Base-by-base conservation (phyloP, 2,113 vertebrate species). In the Pleuronectes platessa region DNA sequence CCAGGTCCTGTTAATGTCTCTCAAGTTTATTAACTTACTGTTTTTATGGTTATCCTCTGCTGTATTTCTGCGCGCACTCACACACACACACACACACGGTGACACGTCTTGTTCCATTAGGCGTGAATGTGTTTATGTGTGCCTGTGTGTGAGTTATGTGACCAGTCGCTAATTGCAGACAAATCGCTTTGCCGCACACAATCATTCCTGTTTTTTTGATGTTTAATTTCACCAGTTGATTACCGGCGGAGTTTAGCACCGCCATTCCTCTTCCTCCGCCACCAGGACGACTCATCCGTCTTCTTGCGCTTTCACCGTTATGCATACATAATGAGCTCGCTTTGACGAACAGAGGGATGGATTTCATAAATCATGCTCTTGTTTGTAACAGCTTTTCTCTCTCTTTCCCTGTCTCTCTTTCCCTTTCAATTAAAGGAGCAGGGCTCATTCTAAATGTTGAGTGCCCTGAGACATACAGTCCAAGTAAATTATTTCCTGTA, bases 291-390 rank as follows among this genome's bases (percentile, higher is more conserved):
- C 89, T 93, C 91, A 92, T 95, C 88, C 82, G 90, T 94, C 92
- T 94, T 92, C 83, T 72, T 68, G 69, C 63, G 47, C 76, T 65
- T 83, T 66, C 86, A 78, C 82, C 64, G 76, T 79, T 86, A 74
- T 68, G 92, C 93, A 94, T 94, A 88, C 92, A 81, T 88, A 93
- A 94, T 92, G 92, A 95, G 93, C 74, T 86, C 11, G 68, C 79
- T 68, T 87, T 91, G 93, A 93, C 89, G 92, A 91, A 89, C 88
- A 83, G 85, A 87, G 86, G 91, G 93, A 90, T 91, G 91, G 91
- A 94, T 94, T 94, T 93, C 92, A 95, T 95, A 95, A 94, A 95
- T 95, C 94, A 95, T 82, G 87, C 86, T 88, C 93, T 94, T 94
- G 94, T 95, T 95, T 94, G 90, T 90, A 93, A 89, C 91, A 90